Base-by-base conservation (phyloP, 2,888 invertebrate species). In the Cheilosia vernalis region DNA sequence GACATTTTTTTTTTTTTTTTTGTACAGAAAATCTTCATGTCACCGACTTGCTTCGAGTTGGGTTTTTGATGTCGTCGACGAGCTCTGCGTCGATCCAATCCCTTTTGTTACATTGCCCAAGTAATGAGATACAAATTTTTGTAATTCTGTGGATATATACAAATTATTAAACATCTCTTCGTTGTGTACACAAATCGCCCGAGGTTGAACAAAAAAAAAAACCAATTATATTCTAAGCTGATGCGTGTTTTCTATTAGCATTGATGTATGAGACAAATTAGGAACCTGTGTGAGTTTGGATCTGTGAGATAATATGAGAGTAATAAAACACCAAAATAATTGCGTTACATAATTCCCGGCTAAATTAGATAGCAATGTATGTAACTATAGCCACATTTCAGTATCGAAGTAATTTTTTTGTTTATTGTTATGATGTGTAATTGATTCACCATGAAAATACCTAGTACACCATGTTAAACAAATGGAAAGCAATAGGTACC, bases 41-140 rank as follows among this genome's bases (percentile, higher is more conserved):
- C 83, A 83, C 69, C 37, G 47, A 53, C 37, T 74, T 27, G 73
- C 37, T 74, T 56, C 63, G 19, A 74, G 47, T 56, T 56, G 56
- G 60, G 42, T 21, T 72, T 53, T 60, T 40, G 60, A 55, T 42
- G 66, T 66, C 49, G 64, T 56, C 49, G 42, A 33, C 19, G 58
- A 60, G 30, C 56, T 24, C 49, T 21, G 40, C 44, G 56, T 21
- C 42, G 64, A 66, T 77, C 33, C 44, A 40, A 73, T 73, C 73
- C 77, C 72, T 70, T 67, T 79, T 69, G 51, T 73, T 78, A 19
- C 44, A 33, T 40, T 67, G 56, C 13, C 60, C 61, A 61, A 63
- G 49, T 73, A 78, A 83, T 79, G 83, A 83, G 79, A 83, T 83
- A 83, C 83, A 83, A 83, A 83, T 83, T 77, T 78, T 67, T 72